These are phyloP conservation scores for Drosophila recens DNA, from an alignment of 2,888 invertebrate genomes.

Conservation along the genomic window DNA sequence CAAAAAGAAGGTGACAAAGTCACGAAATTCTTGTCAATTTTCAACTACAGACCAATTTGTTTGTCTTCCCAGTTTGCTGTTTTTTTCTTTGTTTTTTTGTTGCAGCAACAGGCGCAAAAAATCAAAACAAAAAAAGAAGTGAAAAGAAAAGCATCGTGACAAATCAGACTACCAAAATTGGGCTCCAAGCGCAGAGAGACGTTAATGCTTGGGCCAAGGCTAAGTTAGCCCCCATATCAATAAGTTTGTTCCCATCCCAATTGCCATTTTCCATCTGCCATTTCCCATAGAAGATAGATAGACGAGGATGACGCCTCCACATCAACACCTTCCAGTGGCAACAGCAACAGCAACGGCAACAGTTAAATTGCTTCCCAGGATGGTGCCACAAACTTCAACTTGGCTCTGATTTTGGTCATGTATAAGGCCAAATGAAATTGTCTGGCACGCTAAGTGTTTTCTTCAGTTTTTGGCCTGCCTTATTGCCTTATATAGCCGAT, in stretches of 20 bases:
- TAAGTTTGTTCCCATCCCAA: slow-evolving; percentile 64
- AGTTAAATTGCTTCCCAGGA: slow-evolving; percentile 60
- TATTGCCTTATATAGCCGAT: slow-evolving; percentile 81
- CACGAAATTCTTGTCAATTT: slow-evolving; percentile 86
- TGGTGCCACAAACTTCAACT: slow-evolving; percentile 55
- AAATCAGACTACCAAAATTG: slow-evolving; percentile 85
- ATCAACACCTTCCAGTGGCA: slow-evolving; percentile 53
- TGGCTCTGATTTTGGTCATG: slow-evolving; percentile 67
- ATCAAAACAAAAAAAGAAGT: slow-evolving; percentile 44
- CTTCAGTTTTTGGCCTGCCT: slow-evolving; percentile 69
- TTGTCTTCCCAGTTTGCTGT: slow-evolving; percentile 75
- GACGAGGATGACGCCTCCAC: slow-evolving; percentile 57
- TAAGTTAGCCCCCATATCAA: slow-evolving; percentile 70
- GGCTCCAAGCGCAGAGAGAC: slow-evolving; percentile 49
- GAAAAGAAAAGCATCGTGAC: slow-evolving; percentile 80
- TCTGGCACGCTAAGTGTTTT: slow-evolving; percentile 75
- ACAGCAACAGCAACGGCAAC: slow-evolving; percentile 12
- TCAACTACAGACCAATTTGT: slow-evolving; percentile 85
- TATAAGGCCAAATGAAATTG: too few species aligned
- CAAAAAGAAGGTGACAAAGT: slow-evolving; percentile 85
- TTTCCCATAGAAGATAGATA: slow-evolving; percentile 25
- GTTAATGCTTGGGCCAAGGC: slow-evolving; percentile 44
- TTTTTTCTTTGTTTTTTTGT: not conserved
- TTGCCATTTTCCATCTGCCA: not conserved
- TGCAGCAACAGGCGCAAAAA: slow-evolving; percentile 53